Percentiles rank a stretch among this genome's conserved stretches.
phyloP scores from a whole-genome alignment of 2,797 vertebrate species.

The Phoxinus dragarum region DNA sequence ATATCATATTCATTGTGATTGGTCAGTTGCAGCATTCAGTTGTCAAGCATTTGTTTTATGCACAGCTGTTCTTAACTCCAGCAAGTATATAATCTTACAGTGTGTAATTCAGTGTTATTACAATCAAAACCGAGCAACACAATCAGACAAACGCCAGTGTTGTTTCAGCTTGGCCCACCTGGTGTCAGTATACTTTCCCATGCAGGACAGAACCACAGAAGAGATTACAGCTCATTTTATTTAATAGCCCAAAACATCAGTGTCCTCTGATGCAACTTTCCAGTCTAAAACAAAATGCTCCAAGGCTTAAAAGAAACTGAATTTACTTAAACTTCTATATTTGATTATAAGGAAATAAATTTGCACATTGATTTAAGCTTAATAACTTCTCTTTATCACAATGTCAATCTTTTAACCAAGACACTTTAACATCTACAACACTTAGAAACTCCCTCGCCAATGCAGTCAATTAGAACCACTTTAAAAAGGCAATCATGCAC shows the following conservation, averaged over 20 bases:
- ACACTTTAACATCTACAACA: slow-evolving; percentile 19
- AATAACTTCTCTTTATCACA: background rate
- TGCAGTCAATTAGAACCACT: background rate
- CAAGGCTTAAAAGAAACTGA: background rate
- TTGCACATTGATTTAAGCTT: background rate
- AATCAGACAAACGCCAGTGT: background rate
- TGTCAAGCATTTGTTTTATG: background rate
- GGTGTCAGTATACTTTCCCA: slow-evolving; percentile 2
- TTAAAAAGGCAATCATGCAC: slow-evolving; percentile 32
- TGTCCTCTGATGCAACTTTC: background rate
- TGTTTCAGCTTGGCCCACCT: background rate
- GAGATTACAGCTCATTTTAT: background rate
- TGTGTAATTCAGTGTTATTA: background rate
- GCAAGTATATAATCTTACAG: background rate
- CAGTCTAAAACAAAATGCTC: background rate
- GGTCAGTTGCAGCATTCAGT: background rate
- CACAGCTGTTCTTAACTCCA: background rate
- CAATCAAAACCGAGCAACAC: background rate
- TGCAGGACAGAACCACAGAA: background rate
- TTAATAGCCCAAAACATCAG: background rate
- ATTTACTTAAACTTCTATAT: background rate
- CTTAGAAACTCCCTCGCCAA: background rate
- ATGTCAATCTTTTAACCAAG: slow-evolving; percentile 2
- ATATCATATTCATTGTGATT: background rate
- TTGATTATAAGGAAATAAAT: background rate